A percentile compares a stretch with the other conserved stretches of the same genome.
These are phyloP conservation scores for Sminthurides aquaticus DNA, from an alignment of 2,888 invertebrate species.

Conservation along the genomic window DNA sequence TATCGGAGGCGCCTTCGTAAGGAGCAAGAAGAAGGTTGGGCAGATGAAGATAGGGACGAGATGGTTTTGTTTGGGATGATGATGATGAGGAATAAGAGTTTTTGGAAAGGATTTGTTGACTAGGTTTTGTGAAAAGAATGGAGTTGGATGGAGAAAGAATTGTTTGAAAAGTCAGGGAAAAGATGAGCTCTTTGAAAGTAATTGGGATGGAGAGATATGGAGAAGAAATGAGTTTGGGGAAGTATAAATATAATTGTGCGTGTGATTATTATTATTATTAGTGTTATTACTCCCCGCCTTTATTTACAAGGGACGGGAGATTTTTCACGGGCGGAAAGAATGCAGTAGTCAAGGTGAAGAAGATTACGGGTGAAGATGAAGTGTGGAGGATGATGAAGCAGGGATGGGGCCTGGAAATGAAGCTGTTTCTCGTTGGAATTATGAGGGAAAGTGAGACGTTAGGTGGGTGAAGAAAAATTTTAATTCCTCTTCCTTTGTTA, in stretches of 20 bases:
- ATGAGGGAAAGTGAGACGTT: background rate
- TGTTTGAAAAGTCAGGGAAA: background rate
- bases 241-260: slow-evolving; percentile 26
- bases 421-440: background rate
- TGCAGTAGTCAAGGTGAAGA: background rate
- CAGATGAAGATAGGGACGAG: background rate
- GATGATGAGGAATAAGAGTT: too few relatives aligned
- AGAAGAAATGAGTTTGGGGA: background rate
- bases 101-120: background rate
- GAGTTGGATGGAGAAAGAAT: background rate
- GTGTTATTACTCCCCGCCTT: slow-evolving; percentile 20
- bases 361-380: background rate
- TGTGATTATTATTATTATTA: slow-evolving; percentile 27
- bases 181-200: background rate
- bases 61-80: too few relatives aligned
- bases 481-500: background rate
- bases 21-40: background rate
- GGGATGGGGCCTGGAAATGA: background rate
- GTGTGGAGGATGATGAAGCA: background rate
- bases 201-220: background rate
- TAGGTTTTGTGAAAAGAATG: background rate
- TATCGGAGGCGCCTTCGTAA: background rate
- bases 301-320: slow-evolving; percentile 19
- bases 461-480: background rate
- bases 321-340: slow-evolving; percentile 6